Percentiles rank a stretch among this genome's conserved stretches.
Conservation (phyloP, 2,888 invertebrate species). For the Leptopterna dolabrata region DNA sequence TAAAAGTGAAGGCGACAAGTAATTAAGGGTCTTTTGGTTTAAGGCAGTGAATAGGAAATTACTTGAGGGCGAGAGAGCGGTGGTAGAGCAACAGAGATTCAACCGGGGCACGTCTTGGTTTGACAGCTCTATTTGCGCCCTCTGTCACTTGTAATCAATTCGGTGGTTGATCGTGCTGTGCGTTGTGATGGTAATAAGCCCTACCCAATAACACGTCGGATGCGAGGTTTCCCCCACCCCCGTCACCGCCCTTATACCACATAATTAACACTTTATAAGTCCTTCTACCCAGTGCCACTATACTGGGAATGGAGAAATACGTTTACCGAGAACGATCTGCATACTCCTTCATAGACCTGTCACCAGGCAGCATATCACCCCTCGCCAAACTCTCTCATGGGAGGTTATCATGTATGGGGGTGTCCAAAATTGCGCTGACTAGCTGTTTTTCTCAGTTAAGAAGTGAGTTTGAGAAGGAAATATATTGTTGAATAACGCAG, state of each 20-base stretch:
- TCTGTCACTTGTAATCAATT: constrained; percentile 60
- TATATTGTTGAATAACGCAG: too few species aligned
- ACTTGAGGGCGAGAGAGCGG: constrained; percentile 35
- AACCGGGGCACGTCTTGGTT: constrained; percentile 54
- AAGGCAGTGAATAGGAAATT: constrained; percentile 53
- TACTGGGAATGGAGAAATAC: neutral
- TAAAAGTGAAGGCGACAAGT: constrained; percentile 53
- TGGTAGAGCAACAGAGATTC: constrained; percentile 40
- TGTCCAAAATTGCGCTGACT: too few species aligned
- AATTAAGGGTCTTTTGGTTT: constrained; percentile 48
- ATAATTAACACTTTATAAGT: constrained; percentile 42
- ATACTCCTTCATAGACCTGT: neutral
- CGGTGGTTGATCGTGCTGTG: constrained; percentile 40
- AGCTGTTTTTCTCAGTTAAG: too few species aligned
- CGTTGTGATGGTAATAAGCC: constrained; percentile 57
- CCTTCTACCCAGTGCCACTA: neutral
- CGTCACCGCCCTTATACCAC: neutral
- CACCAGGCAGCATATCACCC: too few species aligned
- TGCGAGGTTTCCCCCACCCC: neutral
- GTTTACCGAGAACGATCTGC: neutral
- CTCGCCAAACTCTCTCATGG: too few species aligned
- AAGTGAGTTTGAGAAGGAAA: too few species aligned
- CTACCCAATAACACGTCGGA: constrained; percentile 16
- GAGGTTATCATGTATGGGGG: too few species aligned
- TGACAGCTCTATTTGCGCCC: constrained; percentile 59